Conservation (phyloP, 2,113 vertebrate species). For the Probosciger aterrimus region DNA sequence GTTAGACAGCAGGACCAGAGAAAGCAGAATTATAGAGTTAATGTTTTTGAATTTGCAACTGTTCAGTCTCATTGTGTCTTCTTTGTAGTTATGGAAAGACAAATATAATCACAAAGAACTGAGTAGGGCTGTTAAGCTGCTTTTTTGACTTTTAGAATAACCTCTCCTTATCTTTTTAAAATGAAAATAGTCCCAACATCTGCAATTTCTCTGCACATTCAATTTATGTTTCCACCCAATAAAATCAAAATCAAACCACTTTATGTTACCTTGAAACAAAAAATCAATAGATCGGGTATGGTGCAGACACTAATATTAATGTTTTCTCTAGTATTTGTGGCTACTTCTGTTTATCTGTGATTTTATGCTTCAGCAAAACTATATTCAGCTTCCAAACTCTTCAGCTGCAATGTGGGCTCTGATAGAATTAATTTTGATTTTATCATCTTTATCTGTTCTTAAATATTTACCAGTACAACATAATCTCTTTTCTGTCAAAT, state of each 20-base stretch:
- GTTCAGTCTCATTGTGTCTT: not conserved
- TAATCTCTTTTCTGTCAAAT: not conserved
- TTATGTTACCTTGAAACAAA: not conserved
- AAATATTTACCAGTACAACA: constrained; percentile 17
- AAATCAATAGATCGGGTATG: not conserved
- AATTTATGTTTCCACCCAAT: not conserved
- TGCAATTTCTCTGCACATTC: not conserved
- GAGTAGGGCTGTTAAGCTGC: not conserved
- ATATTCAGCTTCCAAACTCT: not conserved
- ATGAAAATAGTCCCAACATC: not conserved
- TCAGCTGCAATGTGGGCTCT: constrained; percentile 1
- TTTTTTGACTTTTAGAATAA: not conserved
- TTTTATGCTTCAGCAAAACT: constrained; percentile 30
- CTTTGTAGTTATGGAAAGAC: not conserved
- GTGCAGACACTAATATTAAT: not conserved
- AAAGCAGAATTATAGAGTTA: not conserved
- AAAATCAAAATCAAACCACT: constrained; percentile 27
- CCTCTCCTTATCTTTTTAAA: not conserved
- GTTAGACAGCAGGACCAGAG: not conserved
- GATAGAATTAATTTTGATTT: constrained; percentile 51
- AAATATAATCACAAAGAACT: not conserved
- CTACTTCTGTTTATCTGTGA: not conserved
- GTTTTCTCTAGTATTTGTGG: not conserved
- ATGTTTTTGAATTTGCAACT: not conserved
- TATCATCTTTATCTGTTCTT: constrained; percentile 19